Evolutionary conservation across 2,888 invertebrate species (phyloP).

Genomic region (Drosophila picticornis): DNA sequence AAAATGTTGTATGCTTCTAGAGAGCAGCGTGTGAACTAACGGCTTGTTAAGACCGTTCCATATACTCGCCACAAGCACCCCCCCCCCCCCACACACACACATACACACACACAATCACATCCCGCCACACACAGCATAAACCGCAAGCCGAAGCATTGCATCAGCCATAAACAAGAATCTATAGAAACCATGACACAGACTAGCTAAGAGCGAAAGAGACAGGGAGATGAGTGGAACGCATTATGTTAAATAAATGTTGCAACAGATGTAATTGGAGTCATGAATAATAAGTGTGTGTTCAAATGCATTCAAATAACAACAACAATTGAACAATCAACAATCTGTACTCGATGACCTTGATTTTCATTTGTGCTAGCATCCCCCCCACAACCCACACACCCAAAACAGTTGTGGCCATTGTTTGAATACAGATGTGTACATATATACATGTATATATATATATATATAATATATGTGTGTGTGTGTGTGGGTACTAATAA

Average conservation of each 20-base stretch:
- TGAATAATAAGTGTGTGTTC: slow-evolving; percentile 11
- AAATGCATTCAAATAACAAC: not conserved
- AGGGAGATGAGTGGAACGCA: slow-evolving; percentile 34
- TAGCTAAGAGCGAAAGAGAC: not conserved
- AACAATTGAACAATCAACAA: slow-evolving; percentile 33
- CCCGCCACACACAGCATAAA: not conserved
- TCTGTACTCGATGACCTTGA: slow-evolving; percentile 4
- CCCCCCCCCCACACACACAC: not conserved
- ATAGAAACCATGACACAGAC: slow-evolving; percentile 15
- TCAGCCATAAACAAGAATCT: slow-evolving; percentile 43
- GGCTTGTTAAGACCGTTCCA: slow-evolving; percentile 9
- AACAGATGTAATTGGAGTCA: slow-evolving; percentile 44
- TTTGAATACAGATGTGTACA: not conserved
- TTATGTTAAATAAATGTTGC: slow-evolving; percentile 49
- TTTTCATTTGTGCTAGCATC: slow-evolving; percentile 4
- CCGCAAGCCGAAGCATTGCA: slow-evolving; percentile 56
- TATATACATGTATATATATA: not conserved
- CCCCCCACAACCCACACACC: slow-evolving; percentile 12
- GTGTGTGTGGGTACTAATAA: not conserved
- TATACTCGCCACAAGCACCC: not conserved
- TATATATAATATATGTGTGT: not conserved
- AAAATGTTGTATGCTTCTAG: slow-evolving; percentile 34
- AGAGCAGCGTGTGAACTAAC: slow-evolving; percentile 59
- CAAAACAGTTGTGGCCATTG: slow-evolving; percentile 35
- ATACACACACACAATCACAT: not conserved